Conservation (phyloP, 2,113 vertebrate genomes). For the Lagopus leucura region DNA sequence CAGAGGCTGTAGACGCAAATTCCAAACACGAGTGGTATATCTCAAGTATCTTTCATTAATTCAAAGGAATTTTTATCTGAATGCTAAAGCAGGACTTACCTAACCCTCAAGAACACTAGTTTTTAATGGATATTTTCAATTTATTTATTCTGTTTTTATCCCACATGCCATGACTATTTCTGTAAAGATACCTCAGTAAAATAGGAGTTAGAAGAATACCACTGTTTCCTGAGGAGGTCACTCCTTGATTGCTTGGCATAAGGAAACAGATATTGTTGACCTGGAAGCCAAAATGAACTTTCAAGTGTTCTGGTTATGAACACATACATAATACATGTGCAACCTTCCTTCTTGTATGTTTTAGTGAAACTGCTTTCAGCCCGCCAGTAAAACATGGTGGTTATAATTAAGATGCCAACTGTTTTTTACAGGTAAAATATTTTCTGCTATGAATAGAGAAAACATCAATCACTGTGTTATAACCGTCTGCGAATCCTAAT, state of each 20-base stretch:
- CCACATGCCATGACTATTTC: neutral
- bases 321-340: neutral
- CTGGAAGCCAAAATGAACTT: neutral
- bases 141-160: neutral
- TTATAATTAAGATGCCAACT: neutral
- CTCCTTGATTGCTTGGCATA: conserved; percentile 16
- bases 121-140: neutral
- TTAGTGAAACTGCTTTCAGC: neutral
- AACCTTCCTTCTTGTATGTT: neutral
- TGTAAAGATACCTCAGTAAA: neutral
- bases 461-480: neutral
- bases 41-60: neutral
- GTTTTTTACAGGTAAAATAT: neutral
- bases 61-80: neutral
- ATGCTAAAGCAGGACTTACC: neutral
- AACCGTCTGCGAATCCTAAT: neutral
- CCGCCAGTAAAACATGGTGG: neutral
- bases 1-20: neutral
- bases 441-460: neutral
- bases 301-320: neutral
- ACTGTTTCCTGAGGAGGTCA: conserved; percentile 50
- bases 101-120: neutral
- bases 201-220: neutral
- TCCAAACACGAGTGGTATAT: neutral
- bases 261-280: neutral